Evolutionary conservation across 2,888 invertebrate genomes (phyloP).

Genomic region (Chorisops tibialis): DNA sequence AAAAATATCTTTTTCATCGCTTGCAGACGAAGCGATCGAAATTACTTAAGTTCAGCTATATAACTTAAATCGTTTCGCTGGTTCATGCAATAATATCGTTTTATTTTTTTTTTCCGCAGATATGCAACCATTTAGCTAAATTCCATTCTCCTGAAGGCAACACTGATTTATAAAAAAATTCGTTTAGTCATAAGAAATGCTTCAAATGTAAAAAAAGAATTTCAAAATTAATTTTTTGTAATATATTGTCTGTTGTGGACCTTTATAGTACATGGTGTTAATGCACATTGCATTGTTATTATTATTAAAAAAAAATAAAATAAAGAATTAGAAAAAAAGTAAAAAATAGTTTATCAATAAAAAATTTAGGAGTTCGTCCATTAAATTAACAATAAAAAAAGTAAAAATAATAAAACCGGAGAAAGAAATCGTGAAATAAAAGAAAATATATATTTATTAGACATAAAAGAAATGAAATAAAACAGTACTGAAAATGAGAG

Average conservation of each 20-base stretch:
- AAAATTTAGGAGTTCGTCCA: slow-evolving; percentile 17
- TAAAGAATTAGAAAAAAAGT: neutral
- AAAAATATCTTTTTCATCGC: no score
- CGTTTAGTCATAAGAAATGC: neutral
- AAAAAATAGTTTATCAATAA: neutral
- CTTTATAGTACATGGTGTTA: slow-evolving; percentile 20
- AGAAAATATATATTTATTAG: slow-evolving; percentile 18
- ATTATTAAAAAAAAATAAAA: neutral
- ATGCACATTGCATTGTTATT: slow-evolving; percentile 25
- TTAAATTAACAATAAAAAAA: slow-evolving; percentile 6
- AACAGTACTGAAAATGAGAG: slow-evolving; percentile 12
- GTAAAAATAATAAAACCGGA: neutral
- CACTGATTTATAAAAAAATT: no score
- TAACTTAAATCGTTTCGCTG: no score
- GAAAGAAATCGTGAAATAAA: neutral
- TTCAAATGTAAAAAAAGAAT: slow-evolving; percentile 9
- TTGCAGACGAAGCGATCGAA: no score
- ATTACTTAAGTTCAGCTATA: no score
- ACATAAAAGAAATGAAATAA: neutral
- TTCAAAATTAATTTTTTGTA: slow-evolving; percentile 10
- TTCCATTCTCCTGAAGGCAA: no score
- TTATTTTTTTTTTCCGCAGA: no score
- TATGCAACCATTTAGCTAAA: no score
- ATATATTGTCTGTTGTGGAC: slow-evolving; percentile 20
- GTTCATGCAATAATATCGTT: no score